Conservation (phyloP, 1,140 invertebrate species). For the Drosophila kohkoa region DNA sequence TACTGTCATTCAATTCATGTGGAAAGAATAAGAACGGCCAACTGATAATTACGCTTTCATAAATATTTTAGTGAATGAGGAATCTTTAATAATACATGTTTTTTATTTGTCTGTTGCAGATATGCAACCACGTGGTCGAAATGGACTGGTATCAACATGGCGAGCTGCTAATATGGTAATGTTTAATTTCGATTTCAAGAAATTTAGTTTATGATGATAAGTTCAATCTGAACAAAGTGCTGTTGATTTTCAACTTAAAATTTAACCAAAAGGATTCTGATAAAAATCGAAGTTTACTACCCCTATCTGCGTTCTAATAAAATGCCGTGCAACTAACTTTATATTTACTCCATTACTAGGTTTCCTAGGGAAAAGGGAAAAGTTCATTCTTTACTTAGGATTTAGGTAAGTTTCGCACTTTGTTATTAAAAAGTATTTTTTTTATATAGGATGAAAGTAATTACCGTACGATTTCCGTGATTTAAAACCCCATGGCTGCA, state of each 20-base stretch:
- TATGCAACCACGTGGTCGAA: slow-evolving; percentile 52
- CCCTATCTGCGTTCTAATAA: not conserved
- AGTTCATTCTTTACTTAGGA: not conserved
- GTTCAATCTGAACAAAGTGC: slow-evolving; percentile 76
- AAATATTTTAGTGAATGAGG: not conserved
- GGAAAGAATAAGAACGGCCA: slow-evolving; percentile 84
- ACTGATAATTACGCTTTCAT: slow-evolving; percentile 54
- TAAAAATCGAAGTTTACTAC: not conserved
- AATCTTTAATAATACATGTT: no score
- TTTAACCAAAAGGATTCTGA: slow-evolving; percentile 84
- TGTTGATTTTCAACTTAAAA: slow-evolving; percentile 78
- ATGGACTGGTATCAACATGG: slow-evolving; percentile 23
- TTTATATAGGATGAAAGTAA: slow-evolving; percentile 64
- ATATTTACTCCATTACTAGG: not conserved
- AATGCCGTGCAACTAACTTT: slow-evolving; percentile 38
- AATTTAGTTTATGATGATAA: slow-evolving; percentile 67
- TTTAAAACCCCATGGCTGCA: slow-evolving; percentile 72
- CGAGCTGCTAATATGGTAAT: not conserved
- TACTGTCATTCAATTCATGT: slow-evolving; percentile 59
- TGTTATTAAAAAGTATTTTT: not conserved
- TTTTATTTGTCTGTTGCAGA: slow-evolving; percentile 13
- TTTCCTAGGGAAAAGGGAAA: not conserved
- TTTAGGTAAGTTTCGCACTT: not conserved
- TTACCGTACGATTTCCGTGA: slow-evolving; percentile 73
- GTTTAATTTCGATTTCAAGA: not conserved